Conservation (phyloP, 2,797 vertebrate species). For the Dermochelys coriacea region DNA sequence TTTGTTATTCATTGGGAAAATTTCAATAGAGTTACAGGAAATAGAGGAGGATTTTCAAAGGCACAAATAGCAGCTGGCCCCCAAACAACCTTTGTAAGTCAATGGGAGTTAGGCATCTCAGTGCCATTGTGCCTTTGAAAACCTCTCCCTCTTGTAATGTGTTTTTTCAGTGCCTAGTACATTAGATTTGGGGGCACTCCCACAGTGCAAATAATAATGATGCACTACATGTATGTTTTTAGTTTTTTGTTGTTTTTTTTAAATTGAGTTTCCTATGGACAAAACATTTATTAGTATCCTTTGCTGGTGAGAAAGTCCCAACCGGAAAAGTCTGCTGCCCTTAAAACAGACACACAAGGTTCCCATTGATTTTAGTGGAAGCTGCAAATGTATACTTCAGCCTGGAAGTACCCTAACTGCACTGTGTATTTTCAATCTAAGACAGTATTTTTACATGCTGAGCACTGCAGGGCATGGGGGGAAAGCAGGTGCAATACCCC, state of each 20-base stretch:
- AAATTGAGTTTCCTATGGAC: neutral
- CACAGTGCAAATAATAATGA: neutral
- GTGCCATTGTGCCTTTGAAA: neutral
- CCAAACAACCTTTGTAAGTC: neutral
- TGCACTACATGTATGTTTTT: too few relatives aligned
- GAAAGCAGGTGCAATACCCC: neutral
- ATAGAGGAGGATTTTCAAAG: neutral
- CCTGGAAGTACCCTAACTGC: neutral
- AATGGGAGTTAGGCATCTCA: neutral
- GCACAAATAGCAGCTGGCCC: neutral
- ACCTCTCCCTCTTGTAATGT: neutral
- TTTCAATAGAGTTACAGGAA: neutral
- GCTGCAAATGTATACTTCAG: neutral
- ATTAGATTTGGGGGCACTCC: neutral
- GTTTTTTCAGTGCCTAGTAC: neutral
- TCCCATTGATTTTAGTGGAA: neutral
- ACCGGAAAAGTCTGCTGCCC: too few relatives aligned
- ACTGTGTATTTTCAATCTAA: neutral
- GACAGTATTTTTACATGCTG: neutral
- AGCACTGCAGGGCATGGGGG: neutral
- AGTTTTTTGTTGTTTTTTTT: neutral
- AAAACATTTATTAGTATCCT: neutral
- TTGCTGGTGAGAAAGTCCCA: neutral
- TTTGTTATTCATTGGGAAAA: neutral
- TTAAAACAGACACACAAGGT: neutral